phyloP scores from a whole-genome alignment of 2,888 invertebrate species.

The Tiliacea aurago region DNA sequence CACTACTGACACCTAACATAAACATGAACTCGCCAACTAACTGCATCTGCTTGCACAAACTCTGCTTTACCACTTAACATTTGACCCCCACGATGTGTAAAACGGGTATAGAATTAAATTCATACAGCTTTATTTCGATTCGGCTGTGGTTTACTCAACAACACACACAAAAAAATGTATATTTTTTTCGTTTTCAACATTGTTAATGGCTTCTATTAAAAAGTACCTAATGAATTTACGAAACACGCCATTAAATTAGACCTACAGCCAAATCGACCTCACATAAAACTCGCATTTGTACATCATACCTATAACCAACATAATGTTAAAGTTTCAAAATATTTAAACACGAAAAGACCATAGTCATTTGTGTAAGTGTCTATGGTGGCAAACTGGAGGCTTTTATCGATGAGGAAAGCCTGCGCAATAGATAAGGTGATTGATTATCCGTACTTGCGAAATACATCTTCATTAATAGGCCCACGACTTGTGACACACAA shows the following conservation, averaged over 20 bases:
- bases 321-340: slow-evolving; percentile 47
- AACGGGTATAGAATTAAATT: slow-evolving; percentile 16
- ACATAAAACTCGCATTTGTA: slow-evolving; percentile 43
- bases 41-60: slow-evolving; percentile 36
- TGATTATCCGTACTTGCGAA: slow-evolving; percentile 55
- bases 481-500: slow-evolving; percentile 30
- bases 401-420: slow-evolving; percentile 61
- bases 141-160: slow-evolving; percentile 8
- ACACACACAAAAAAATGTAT: background rate
- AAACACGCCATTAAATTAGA: slow-evolving; percentile 41
- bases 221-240: slow-evolving; percentile 33
- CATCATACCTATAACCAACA: slow-evolving; percentile 26
- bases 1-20: slow-evolving; percentile 53
- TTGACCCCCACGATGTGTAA: slow-evolving; percentile 29
- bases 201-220: slow-evolving; percentile 13
- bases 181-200: background rate
- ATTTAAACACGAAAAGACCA: slow-evolving; percentile 32
- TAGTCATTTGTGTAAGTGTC: slow-evolving; percentile 51
- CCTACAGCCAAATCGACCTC: slow-evolving; percentile 34
- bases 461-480: slow-evolving; percentile 45
- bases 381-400: slow-evolving; percentile 54
- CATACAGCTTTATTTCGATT: slow-evolving; percentile 7
- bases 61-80: slow-evolving; percentile 36
- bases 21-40: slow-evolving; percentile 54
- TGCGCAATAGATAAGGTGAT: slow-evolving; percentile 52